phyloP scores from a whole-genome alignment of 2,888 invertebrate genomes.

The Chaetogeoica ovagalla region DNA sequence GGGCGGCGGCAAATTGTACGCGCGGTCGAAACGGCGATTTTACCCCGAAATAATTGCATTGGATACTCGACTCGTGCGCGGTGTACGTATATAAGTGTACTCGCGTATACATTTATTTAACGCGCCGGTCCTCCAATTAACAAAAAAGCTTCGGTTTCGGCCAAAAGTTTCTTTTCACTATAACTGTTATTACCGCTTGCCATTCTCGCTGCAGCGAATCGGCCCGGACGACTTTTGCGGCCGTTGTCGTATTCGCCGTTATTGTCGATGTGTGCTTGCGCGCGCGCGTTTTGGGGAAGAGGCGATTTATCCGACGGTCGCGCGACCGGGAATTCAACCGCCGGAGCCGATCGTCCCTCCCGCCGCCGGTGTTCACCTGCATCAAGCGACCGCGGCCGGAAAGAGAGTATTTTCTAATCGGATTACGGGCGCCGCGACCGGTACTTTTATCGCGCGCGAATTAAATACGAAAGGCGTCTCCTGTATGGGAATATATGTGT shows the following conservation, averaged over 20 bases:
- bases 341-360: too few species aligned
- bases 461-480: slow-evolving; percentile 29
- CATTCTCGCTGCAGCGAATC: not conserved
- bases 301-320: slow-evolving; percentile 20
- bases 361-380: not conserved
- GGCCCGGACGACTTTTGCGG: too few species aligned
- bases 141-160: slow-evolving; percentile 23
- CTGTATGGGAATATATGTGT: not conserved
- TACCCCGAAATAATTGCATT: too few species aligned
- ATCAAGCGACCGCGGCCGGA: not conserved
- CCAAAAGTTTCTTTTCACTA: slow-evolving; percentile 15
- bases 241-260: too few species aligned
- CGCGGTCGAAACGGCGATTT: too few species aligned
- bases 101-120: not conserved
- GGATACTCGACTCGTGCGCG: too few species aligned
- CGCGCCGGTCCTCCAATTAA: slow-evolving; percentile 27
- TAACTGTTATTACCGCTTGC: not conserved
- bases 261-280: not conserved
- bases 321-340: not conserved
- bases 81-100: not conserved
- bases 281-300: not conserved
- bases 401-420: slow-evolving; percentile 51
- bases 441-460: slow-evolving; percentile 51
- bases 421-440: slow-evolving; percentile 52
- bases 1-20: too few species aligned